Percentiles rank a stretch among this genome's conserved stretches.
These are phyloP conservation scores for Halichondria panicea DNA, from an alignment of 37 sponge, comb jelly and placozoan genomes.

Conservation along the genomic window DNA sequence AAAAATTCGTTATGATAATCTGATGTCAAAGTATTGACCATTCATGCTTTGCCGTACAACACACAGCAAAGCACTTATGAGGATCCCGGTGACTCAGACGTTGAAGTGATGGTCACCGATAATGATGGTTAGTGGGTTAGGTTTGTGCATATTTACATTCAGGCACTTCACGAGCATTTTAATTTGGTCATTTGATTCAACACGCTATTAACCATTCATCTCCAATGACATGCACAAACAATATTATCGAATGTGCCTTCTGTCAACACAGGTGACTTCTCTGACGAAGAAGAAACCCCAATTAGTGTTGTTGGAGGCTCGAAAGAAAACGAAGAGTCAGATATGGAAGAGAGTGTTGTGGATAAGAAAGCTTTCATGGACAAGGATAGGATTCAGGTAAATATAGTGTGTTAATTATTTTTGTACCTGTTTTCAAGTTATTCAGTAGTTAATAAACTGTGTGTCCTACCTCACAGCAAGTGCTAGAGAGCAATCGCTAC, in stretches of 20 bases:
- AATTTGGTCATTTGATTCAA: too few relatives aligned
- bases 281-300: background rate
- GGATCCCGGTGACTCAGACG: conserved; percentile 38
- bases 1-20: too few relatives aligned
- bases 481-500: conserved; percentile 24
- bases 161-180: too few relatives aligned
- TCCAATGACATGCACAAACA: background rate
- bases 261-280: background rate
- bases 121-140: conserved; percentile 14
- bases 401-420: background rate
- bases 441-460: background rate
- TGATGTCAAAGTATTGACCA: background rate
- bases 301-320: background rate
- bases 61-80: conserved; percentile 34
- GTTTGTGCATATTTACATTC: too few relatives aligned
- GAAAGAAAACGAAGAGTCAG: background rate
- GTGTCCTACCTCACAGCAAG: conserved; percentile 27
- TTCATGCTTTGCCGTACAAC: background rate
- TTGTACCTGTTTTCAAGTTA: background rate
- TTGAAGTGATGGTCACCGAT: conserved; percentile 1
- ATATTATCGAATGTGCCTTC: background rate
- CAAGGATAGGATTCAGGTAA: background rate
- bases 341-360: background rate
- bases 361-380: conserved; percentile 14
- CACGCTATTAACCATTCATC: background rate